Percentiles rank a stretch among this genome's conserved stretches.
Conservation (phyloP, 2,797 vertebrate species). For the Smutsia temminckii region DNA sequence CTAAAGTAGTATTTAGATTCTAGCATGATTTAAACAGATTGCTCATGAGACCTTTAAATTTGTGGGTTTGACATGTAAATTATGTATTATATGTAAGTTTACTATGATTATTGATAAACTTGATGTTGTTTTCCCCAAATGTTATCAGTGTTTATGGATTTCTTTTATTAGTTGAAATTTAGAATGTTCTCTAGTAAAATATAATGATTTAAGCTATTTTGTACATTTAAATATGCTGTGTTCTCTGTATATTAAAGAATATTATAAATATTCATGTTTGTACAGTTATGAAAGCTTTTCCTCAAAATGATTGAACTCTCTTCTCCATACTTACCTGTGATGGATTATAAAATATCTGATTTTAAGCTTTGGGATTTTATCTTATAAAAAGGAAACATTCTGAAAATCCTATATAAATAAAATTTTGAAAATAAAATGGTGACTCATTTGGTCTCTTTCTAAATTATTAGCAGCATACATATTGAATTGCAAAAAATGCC, state of each 20-base stretch:
- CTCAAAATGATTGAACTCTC: not conserved
- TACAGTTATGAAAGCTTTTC: conserved; percentile 63
- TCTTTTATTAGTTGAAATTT: not conserved
- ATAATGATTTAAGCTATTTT: conserved; percentile 45
- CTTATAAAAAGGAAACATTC: not conserved
- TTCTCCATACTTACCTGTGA: not conserved
- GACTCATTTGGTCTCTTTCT: conserved; percentile 30
- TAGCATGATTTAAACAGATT: not conserved
- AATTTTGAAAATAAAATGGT: conserved; percentile 32
- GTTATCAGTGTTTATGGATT: conserved; percentile 27
- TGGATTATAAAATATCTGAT: not conserved
- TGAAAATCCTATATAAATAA: conserved; percentile 37
- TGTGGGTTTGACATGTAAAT: conserved; percentile 25
- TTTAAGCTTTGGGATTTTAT: conserved; percentile 25
- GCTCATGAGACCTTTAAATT: conserved; percentile 4
- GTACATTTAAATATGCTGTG: conserved; percentile 37
- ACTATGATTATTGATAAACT: conserved; percentile 31
- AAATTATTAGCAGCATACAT: not conserved
- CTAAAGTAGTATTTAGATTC: conserved; percentile 10
- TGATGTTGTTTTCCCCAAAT: conserved; percentile 20
- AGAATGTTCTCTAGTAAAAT: conserved; percentile 42
- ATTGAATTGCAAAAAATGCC: not conserved
- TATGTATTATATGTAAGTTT: conserved; percentile 16
- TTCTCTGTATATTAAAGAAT: conserved; percentile 27
- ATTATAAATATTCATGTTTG: conserved; percentile 60